Evolutionary conservation across 2,113 vertebrate species (phyloP), one percentile per base, ranked within the genome.

Genomic region (Pseudorectes ferrugineus): DNA sequence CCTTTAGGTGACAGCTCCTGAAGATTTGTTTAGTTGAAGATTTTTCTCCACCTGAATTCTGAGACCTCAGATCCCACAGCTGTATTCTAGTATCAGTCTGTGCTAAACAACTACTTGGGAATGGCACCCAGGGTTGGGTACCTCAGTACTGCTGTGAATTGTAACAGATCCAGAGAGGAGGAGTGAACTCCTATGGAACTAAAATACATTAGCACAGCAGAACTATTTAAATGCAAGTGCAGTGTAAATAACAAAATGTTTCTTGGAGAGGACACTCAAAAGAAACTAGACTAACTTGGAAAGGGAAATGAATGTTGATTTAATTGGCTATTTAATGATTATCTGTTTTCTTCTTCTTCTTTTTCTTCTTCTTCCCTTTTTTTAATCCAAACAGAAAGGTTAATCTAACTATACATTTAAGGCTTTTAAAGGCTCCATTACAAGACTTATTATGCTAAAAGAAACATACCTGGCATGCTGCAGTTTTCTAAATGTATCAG

Each of bases 361-460:
- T 74, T 76, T 92, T 92, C 61, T 92, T 88, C 79, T 83, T 68
- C 87, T 88, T 91, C 43, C 51, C 12, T 66, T 92, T 83, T 81
- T 59, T 31, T 61, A 97, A 97, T 90, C 88, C 92, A 97, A 97
- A 96, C 93, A 97, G 97, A 98, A 98, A 98, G 98, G 98, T 98
- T 99, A 98, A 98, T 98, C 98, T 98, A 97, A 98, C 98, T 98
- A 97, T 98, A 98, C 97, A 98, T 98, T 97, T 98, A 96, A 98
- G 97, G 98, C 98, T 98, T 98, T 99, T 99, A 98, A 98, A 98
- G 97, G 97, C 98, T 98, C 98, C 97, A 98, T 98, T 98, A 98
- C 98, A 98, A 90, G 96, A 95, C 97, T 96, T 96, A 97, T 98
- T 98, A 98, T 98, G 98, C 98, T 97, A 98, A 98, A 97, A 97